Percentiles rank a stretch among this genome's conserved stretches.
These are phyloP conservation scores for Exocentrus adspersus DNA, from an alignment of 2,888 invertebrate species.

Conservation along the genomic window DNA sequence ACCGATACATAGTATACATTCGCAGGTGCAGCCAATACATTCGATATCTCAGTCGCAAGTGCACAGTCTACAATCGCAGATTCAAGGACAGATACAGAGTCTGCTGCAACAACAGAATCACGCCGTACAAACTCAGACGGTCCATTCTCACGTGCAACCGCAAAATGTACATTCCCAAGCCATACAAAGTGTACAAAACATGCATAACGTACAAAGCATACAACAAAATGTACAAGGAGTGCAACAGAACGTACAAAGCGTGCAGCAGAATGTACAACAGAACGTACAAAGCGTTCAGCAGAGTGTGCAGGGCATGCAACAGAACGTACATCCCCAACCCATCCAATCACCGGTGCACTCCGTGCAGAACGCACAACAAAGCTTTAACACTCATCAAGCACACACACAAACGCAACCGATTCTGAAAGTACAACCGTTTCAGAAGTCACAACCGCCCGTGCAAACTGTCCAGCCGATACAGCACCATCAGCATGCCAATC, in stretches of 20 bases:
- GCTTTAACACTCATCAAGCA: conserved; percentile 41
- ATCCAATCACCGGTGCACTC: too few relatives aligned
- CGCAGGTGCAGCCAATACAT: conserved; percentile 55
- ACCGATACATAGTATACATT: conserved; percentile 57
- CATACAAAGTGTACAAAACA: conserved; percentile 36
- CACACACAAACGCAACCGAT: conserved; percentile 54
- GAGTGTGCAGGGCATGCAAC: conserved; percentile 40
- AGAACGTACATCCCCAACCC: conserved; percentile 42
- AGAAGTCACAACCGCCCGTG: conserved; percentile 61
- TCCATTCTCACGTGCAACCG: conserved; percentile 44
- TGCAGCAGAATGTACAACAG: conserved; percentile 36
- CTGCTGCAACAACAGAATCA: conserved; percentile 51
- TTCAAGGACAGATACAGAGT: conserved; percentile 54
- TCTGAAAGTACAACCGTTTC: conserved; percentile 60
- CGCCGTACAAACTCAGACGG: conserved; percentile 50
- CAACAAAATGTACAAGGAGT: conserved; percentile 33
- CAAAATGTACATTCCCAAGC: conserved; percentile 47
- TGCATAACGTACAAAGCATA: conserved; percentile 35
- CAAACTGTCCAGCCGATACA: conserved; percentile 60
- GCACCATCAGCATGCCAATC: conserved; percentile 45
- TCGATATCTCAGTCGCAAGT: conserved; percentile 54
- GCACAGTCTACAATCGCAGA: conserved; percentile 58
- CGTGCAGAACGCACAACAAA: conserved; percentile 33
- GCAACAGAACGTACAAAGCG: conserved; percentile 33
- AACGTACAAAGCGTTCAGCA: conserved; percentile 23